Percentiles rank a stretch among this genome's conserved stretches.
phyloP scores from a whole-genome alignment of 2,113 vertebrate genomes.

The Nyctereutes procyonoides region DNA sequence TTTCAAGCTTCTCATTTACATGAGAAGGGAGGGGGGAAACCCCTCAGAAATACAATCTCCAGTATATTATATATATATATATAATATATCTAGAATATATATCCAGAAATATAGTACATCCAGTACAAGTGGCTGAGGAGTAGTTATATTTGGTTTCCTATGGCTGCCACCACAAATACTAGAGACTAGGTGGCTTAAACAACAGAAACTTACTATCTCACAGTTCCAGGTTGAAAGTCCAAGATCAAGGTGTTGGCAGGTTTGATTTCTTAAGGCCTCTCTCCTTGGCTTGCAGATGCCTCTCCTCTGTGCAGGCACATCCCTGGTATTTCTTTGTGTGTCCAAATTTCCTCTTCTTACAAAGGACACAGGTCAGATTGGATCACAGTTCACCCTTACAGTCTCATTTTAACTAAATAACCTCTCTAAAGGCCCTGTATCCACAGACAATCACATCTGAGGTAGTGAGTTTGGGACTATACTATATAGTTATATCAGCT shows the following conservation, averaged over 20 bases:
- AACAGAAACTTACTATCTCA: not conserved
- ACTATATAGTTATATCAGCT: no score
- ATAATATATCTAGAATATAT: no score
- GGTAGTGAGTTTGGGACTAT: not conserved
- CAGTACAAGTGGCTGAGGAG: not conserved
- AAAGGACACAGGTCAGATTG: not conserved
- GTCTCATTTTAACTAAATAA: not conserved
- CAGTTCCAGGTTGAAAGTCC: not conserved
- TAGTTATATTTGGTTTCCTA: not conserved
- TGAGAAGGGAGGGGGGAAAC: not conserved
- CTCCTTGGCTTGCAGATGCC: not conserved
- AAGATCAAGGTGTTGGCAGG: not conserved
- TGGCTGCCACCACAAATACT: not conserved
- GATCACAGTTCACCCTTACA: not conserved
- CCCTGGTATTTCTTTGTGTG: not conserved
- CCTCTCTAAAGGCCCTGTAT: not conserved
- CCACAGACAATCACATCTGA: not conserved
- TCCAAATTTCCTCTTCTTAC: not conserved
- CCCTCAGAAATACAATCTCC: not conserved
- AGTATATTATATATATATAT: no score
- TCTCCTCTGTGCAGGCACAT: not conserved
- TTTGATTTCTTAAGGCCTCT: not conserved
- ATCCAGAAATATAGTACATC: not conserved
- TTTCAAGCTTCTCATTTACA: not conserved
- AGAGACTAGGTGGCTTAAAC: not conserved